These are phyloP conservation scores for Mustela lutreola DNA, from an alignment of 2,113 vertebrate species.

Conservation along the genomic window DNA sequence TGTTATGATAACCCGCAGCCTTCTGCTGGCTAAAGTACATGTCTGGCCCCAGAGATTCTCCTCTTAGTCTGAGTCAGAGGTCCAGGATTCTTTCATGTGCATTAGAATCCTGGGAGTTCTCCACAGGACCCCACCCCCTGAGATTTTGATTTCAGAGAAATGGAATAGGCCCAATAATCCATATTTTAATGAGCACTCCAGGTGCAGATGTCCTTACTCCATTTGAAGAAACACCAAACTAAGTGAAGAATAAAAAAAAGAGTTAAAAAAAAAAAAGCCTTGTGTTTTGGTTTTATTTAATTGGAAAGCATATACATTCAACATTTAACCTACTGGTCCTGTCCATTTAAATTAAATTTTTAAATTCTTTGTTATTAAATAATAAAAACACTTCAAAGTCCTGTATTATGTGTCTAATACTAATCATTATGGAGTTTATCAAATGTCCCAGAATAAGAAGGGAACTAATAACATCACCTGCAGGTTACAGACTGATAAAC, in stretches of 20 bases:
- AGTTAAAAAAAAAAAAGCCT: not conserved
- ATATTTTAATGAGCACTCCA: not conserved
- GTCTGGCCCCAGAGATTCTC: not conserved
- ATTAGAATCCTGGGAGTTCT: not conserved
- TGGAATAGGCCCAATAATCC: not conserved
- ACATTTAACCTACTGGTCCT: slow-evolving; percentile 13
- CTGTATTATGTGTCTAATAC: slow-evolving; percentile 53
- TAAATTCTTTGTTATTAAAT: slow-evolving; percentile 20
- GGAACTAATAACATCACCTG: not conserved
- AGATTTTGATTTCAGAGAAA: slow-evolving; percentile 8
- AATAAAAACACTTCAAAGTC: slow-evolving; percentile 37
- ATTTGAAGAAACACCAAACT: not conserved
- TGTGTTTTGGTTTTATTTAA: slow-evolving; percentile 66
- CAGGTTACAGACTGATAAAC: not conserved
- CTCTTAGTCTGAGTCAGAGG: not conserved
- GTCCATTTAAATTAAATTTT: slow-evolving; percentile 27
- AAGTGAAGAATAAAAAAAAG: slow-evolving; percentile 8
- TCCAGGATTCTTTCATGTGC: not conserved
- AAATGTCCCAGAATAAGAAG: slow-evolving; percentile 48
- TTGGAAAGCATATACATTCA: slow-evolving; percentile 48
- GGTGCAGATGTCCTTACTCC: not conserved
- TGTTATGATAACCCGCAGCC: not conserved
- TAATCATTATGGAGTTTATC: not conserved
- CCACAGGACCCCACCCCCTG: not conserved
- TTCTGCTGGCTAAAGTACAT: not conserved